Evolutionary conservation across 2,888 invertebrate species (phyloP).

Genomic region (Epistrophe grossulariae): DNA sequence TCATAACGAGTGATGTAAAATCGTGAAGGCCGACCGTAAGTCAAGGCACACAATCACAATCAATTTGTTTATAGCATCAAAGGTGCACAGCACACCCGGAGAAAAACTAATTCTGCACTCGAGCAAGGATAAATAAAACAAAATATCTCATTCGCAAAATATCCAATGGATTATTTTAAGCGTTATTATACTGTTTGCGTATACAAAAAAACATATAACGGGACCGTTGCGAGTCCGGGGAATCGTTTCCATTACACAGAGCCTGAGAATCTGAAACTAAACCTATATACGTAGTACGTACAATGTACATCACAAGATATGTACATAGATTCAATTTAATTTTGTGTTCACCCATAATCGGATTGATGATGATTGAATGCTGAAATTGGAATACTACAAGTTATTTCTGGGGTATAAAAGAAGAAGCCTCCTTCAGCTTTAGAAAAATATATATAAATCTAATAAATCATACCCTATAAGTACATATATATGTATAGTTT

Average conservation of each 20-base stretch:
- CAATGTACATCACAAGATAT: not conserved
- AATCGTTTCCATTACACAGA: not conserved
- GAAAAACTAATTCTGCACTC: constrained; percentile 48
- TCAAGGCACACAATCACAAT: not conserved
- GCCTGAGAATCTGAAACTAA: not conserved
- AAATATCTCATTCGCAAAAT: constrained; percentile 47
- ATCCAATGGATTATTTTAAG: constrained; percentile 57
- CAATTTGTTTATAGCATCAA: constrained; percentile 24
- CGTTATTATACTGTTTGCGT: constrained; percentile 32
- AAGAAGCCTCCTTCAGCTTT: constrained; percentile 15
- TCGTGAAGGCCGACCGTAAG: constrained; percentile 5
- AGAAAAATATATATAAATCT: not conserved
- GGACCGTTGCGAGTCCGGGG: not conserved
- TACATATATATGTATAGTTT: not conserved
- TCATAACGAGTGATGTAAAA: constrained; percentile 49
- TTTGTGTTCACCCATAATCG: constrained; percentile 61
- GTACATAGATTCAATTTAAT: constrained; percentile 58
- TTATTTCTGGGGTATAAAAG: constrained; percentile 10
- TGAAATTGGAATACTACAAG: constrained; percentile 62
- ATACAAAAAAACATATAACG: not conserved
- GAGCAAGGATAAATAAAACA: constrained; percentile 31
- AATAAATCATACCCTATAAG: not conserved
- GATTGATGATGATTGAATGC: constrained; percentile 72
- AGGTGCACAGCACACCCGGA: constrained; percentile 1
- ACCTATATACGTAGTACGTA: not conserved